These are phyloP conservation scores for Struthidea cinerea DNA, from an alignment of 2,113 vertebrate genomes.

Conservation along the genomic window DNA sequence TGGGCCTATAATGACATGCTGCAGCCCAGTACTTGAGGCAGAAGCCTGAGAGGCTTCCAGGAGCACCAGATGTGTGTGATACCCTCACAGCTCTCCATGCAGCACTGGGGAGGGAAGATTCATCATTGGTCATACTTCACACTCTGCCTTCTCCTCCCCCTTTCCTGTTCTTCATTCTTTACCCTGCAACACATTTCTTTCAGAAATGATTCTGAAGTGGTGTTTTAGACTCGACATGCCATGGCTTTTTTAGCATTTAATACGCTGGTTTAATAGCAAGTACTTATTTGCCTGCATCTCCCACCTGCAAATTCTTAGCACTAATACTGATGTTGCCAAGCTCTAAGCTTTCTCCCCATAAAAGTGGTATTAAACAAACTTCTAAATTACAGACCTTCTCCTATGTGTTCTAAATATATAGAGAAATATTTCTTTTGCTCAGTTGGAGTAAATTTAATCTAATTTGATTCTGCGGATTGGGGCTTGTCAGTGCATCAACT, in stretches of 20 bases:
- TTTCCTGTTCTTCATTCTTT: background rate
- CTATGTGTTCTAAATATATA: background rate
- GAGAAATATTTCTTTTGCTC: background rate
- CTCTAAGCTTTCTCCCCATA: background rate
- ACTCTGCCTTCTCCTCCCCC: background rate
- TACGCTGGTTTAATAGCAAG: background rate
- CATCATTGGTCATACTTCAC: background rate
- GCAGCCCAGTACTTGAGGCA: background rate
- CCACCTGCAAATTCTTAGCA: background rate
- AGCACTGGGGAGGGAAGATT: background rate
- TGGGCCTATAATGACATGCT: background rate
- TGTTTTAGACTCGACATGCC: background rate
- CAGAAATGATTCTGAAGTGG: background rate
- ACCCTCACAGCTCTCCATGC: background rate
- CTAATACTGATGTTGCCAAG: background rate
- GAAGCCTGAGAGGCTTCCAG: background rate
- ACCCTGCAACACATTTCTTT: background rate
- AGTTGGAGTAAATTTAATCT: background rate
- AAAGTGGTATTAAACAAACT: background rate
- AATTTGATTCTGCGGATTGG: background rate
- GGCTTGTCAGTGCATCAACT: background rate
- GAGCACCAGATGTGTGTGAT: fast-evolving
- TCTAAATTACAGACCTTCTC: background rate
- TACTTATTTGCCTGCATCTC: background rate
- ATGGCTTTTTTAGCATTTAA: background rate